Evolutionary conservation across 2,113 vertebrate genomes (phyloP).

Genomic region (Hippotragus niger): DNA sequence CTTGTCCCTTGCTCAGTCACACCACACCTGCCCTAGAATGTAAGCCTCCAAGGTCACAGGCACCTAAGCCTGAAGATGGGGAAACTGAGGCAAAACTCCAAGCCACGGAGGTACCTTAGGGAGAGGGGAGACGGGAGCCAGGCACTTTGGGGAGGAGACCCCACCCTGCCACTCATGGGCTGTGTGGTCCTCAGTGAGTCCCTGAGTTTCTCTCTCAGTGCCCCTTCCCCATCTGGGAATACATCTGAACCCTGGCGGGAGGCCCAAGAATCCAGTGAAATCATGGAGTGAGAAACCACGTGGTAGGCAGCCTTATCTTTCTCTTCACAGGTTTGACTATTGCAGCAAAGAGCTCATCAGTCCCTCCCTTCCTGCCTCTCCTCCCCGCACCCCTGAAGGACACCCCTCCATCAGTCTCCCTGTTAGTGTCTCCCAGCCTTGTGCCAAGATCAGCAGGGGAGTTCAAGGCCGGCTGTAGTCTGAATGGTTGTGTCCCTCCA

Average conservation of each 20-base stretch:
- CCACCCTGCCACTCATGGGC: fast-evolving
- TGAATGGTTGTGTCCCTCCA: neutral
- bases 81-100: neutral
- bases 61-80: neutral
- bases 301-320: neutral
- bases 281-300: neutral
- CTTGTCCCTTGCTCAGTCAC: neutral
- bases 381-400: fast-evolving
- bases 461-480: neutral
- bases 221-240: neutral
- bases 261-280: neutral
- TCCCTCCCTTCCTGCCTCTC: neutral
- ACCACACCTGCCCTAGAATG: neutral
- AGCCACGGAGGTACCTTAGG: neutral
- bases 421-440: neutral
- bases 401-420: neutral
- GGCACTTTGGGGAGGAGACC: neutral
- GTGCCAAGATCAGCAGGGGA: neutral
- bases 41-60: neutral
- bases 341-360: fast-evolving
- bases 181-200: neutral
- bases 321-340: fast-evolving
- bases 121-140: neutral
- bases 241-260: fast-evolving
- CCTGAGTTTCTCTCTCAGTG: neutral